Evolutionary conservation across 2,113 vertebrate species (phyloP).

Genomic region (Pardalotus punctatus): DNA sequence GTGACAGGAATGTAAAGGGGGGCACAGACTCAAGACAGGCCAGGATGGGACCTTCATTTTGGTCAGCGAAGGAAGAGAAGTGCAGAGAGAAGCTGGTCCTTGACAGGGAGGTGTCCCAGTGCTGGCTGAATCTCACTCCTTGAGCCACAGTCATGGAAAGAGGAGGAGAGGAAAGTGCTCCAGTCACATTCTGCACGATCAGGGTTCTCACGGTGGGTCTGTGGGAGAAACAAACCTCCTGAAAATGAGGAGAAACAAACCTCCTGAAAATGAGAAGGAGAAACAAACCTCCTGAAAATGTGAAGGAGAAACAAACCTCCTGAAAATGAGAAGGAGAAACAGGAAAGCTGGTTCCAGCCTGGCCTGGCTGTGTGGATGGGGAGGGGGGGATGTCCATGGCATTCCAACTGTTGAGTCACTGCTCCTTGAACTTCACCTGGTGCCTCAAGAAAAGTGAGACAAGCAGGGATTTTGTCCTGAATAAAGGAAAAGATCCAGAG

Average conservation of each 20-base stretch:
- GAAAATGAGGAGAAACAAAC: too few species aligned
- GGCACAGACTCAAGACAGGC: background rate
- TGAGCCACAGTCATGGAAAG: background rate
- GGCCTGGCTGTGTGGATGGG: background rate
- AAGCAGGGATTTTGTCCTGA: background rate
- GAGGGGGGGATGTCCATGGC: background rate
- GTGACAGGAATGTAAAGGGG: background rate
- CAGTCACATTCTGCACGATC: rapidly evolving
- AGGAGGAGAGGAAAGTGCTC: background rate
- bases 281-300: too few species aligned
- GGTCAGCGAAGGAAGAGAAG: background rate
- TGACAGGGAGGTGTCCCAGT: background rate
- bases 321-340: background rate
- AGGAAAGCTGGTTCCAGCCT: background rate
- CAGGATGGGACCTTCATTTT: background rate
- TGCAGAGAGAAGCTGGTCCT: background rate
- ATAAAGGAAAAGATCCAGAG: background rate
- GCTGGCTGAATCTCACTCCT: background rate
- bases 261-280: background rate
- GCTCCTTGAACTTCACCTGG: background rate
- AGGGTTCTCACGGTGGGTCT: background rate
- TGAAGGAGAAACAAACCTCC: background rate
- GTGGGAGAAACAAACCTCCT: background rate
- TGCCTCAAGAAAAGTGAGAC: background rate
- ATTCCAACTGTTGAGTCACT: rapidly evolving